phyloP scores from a whole-genome alignment of 2,113 vertebrate species.

The Brevimyrus niger region DNA sequence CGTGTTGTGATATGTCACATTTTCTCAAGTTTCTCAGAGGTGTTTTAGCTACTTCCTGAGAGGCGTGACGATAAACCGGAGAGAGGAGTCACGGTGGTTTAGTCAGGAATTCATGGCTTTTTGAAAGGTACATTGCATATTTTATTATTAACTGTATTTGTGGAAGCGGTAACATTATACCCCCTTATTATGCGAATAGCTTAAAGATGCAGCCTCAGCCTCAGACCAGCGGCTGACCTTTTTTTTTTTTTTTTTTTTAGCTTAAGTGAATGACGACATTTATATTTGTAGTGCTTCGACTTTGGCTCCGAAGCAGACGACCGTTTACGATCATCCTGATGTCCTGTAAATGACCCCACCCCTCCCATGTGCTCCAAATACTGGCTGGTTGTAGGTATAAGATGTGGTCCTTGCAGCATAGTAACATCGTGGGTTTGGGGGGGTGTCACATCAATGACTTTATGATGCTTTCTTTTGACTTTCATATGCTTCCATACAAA shows the following conservation, averaged over 20 bases:
- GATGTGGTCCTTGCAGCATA: neutral
- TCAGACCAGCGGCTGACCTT: neutral
- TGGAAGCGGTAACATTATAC: neutral
- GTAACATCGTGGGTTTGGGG: neutral
- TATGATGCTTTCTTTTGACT: neutral
- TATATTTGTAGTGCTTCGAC: constrained; percentile 16
- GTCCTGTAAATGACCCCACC: neutral
- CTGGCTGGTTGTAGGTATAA: neutral
- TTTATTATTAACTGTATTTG: neutral
- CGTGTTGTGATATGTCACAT: constrained; percentile 33
- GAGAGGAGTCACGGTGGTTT: constrained; percentile 19
- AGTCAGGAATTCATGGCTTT: neutral
- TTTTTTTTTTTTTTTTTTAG: neutral
- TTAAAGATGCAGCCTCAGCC: neutral
- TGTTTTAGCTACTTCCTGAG: neutral
- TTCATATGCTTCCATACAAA: neutral
- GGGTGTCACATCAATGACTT: neutral
- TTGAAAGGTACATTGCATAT: neutral
- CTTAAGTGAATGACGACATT: neutral
- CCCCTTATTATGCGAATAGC: neutral
- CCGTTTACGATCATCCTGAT: neutral
- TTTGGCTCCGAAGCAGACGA: neutral
- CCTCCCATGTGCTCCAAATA: neutral
- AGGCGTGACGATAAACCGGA: constrained; percentile 26
- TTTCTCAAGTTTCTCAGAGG: constrained; percentile 30